Evolutionary conservation across 2,113 vertebrate genomes (phyloP).

Genomic region (Ophthalmolycus amberensis): DNA sequence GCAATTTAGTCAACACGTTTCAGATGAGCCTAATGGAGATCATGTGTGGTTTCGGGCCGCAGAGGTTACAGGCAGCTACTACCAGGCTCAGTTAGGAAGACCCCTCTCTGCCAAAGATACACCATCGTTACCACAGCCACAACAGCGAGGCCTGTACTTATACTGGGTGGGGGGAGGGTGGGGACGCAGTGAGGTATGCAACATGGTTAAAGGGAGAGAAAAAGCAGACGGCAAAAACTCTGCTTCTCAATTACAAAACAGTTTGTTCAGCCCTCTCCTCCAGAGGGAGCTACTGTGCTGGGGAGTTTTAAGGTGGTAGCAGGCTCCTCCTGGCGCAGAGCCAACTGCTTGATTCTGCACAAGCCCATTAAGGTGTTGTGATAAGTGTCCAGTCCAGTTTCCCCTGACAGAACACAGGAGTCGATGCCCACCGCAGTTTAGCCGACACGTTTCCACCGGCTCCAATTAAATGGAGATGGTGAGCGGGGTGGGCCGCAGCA

Average conservation of each 20-base stretch:
- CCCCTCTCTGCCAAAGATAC: slow-evolving; percentile 73
- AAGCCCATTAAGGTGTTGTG: slow-evolving; percentile 82
- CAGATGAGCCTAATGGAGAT: slow-evolving; percentile 82
- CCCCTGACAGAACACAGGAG: slow-evolving; percentile 76
- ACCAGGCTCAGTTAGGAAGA: slow-evolving; percentile 68
- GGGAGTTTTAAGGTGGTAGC: slow-evolving; percentile 37
- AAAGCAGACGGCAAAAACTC: slow-evolving; percentile 60
- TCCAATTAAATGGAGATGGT: slow-evolving; percentile 72
- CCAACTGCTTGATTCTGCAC: slow-evolving; percentile 72
- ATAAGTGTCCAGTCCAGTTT: slow-evolving; percentile 80
- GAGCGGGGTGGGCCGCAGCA: slow-evolving; percentile 58
- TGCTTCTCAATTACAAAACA: slow-evolving; percentile 42
- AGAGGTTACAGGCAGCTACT: slow-evolving; percentile 72
- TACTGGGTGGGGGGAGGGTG: slow-evolving; percentile 68
- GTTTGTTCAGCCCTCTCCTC: slow-evolving; percentile 72
- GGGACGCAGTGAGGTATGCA: slow-evolving; percentile 68
- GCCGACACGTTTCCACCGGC: slow-evolving; percentile 75
- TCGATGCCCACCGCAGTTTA: slow-evolving; percentile 74
- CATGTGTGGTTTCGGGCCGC: slow-evolving; percentile 78
- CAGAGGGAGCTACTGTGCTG: slow-evolving; percentile 77
- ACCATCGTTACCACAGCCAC: slow-evolving; percentile 75
- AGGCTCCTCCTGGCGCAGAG: slow-evolving; percentile 55
- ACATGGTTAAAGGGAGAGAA: slow-evolving; percentile 57
- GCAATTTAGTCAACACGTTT: slow-evolving; percentile 82
- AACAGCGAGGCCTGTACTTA: slow-evolving; percentile 73